phyloP scores from a whole-genome alignment of 2,113 vertebrate species.

The Chionomys nivalis region DNA sequence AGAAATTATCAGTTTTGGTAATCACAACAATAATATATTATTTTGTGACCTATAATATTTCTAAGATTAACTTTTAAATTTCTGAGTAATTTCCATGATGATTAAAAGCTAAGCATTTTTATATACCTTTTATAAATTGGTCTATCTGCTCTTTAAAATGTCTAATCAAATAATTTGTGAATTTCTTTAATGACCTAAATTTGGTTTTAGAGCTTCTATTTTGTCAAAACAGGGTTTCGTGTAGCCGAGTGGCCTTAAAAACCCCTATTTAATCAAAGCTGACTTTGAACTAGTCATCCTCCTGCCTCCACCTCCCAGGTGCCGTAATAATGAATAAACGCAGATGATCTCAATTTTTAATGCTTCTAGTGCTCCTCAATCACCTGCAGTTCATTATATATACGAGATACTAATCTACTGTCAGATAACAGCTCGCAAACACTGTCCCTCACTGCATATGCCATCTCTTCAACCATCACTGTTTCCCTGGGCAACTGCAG shows the following conservation, averaged over 20 bases:
- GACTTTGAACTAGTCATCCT: neutral
- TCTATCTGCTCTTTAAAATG: neutral
- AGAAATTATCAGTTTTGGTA: neutral
- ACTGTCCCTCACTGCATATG: neutral
- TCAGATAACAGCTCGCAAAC: neutral
- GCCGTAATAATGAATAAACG: neutral
- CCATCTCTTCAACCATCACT: neutral
- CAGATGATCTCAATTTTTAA: neutral
- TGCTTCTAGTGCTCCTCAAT: too few relatives aligned
- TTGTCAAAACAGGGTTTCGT: neutral
- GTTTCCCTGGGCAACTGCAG: neutral
- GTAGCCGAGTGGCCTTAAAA: neutral
- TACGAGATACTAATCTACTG: neutral
- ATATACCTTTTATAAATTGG: neutral
- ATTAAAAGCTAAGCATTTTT: neutral
- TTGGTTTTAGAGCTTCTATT: neutral
- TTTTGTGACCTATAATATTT: neutral
- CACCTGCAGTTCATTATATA: neutral
- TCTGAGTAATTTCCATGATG: neutral
- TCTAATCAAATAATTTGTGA: neutral
- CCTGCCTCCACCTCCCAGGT: neutral
- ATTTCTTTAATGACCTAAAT: neutral
- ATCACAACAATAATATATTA: neutral
- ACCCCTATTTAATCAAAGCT: too few relatives aligned
- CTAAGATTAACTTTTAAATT: neutral